Conservation (phyloP, 2,113 vertebrate genomes). For the Corvus hawaiiensis region DNA sequence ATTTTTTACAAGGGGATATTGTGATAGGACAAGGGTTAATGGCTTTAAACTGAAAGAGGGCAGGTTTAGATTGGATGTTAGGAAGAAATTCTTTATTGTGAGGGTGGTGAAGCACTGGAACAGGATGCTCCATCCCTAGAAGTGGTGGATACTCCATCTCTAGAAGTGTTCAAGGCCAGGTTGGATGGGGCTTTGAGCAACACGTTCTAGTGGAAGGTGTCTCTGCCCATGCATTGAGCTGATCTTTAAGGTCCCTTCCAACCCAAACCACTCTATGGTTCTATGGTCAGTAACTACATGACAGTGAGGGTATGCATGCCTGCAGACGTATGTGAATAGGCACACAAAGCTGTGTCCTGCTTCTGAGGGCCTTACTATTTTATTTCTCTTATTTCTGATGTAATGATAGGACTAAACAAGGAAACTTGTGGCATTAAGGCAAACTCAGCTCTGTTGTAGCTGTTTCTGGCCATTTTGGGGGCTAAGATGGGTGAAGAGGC, state of each 20-base stretch:
- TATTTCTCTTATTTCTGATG: background rate
- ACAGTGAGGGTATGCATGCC: fast-evolving
- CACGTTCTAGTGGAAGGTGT: background rate
- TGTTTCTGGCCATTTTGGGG: background rate
- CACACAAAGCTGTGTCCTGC: background rate
- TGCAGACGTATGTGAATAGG: background rate
- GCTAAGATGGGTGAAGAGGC: background rate
- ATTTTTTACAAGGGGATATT: background rate
- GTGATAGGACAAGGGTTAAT: background rate
- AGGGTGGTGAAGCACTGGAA: background rate
- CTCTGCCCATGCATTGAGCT: background rate
- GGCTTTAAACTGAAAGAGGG: background rate
- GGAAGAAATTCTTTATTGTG: background rate
- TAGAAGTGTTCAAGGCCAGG: background rate
- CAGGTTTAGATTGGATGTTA: background rate
- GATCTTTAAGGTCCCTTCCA: background rate
- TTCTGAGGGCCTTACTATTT: background rate
- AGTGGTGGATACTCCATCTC: background rate
- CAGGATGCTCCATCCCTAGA: background rate
- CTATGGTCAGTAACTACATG: background rate
- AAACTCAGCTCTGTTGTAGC: background rate
- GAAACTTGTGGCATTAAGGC: background rate
- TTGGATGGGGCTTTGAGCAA: background rate
- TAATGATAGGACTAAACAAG: background rate
- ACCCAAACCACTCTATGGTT: background rate